phyloP scores from a whole-genome alignment of 2,113 vertebrate genomes.

The Mustela lutreola region DNA sequence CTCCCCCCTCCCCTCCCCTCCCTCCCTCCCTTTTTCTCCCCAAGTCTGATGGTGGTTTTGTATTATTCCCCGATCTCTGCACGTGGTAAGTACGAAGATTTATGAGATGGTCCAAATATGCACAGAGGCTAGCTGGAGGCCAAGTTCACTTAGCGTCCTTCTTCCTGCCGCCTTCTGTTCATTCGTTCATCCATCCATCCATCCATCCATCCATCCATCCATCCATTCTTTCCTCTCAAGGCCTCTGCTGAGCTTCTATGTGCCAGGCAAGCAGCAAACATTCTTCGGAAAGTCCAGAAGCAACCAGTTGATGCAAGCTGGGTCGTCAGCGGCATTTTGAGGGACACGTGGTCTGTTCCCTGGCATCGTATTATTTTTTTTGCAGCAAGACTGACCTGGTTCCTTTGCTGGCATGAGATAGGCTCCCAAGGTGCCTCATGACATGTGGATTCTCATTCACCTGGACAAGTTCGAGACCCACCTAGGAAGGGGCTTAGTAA shows the following conservation, averaged over 20 bases:
- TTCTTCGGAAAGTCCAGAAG: slow-evolving; percentile 1
- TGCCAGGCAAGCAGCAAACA: neutral
- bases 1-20: neutral
- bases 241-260: neutral
- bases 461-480: neutral
- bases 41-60: neutral
- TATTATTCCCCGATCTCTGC: neutral
- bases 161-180: neutral
- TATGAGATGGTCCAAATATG: neutral
- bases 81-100: neutral
- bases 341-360: neutral
- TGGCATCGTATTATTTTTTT: neutral
- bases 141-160: neutral
- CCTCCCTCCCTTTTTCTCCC: neutral
- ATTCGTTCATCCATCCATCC: neutral
- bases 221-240: neutral
- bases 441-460: neutral
- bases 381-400: neutral
- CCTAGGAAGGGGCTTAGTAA: neutral
- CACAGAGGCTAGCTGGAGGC: neutral
- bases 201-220: neutral
- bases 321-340: neutral
- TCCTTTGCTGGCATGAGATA: neutral
- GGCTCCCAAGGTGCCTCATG: neutral
- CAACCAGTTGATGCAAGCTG: neutral